These are phyloP conservation scores for Ctenochaetus hawaiiensis DNA, from an alignment of 2,797 vertebrate species.

Conservation along the genomic window DNA sequence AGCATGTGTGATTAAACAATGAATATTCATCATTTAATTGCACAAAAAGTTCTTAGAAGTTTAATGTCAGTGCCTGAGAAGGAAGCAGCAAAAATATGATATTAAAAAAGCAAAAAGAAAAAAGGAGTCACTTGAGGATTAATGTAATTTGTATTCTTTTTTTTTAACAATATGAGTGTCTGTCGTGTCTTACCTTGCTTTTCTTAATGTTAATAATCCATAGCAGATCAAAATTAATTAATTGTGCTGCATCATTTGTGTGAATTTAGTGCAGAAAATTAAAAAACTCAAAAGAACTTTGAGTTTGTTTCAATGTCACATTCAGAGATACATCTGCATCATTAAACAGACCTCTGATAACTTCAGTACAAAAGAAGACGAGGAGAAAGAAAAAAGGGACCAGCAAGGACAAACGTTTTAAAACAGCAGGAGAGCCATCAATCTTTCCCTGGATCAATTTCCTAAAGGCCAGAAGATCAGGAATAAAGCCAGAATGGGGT, in stretches of 20 bases:
- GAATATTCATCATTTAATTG: neutral
- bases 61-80: no score
- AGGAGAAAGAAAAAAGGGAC: conserved; percentile 61
- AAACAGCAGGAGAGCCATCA: conserved; percentile 83
- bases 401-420: conserved; percentile 87
- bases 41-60: no score
- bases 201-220: neutral
- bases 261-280: neutral
- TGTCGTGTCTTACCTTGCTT: neutral
- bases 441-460: conserved; percentile 88
- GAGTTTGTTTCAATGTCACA: conserved; percentile 84
- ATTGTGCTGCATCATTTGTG: neutral
- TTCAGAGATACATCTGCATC: conserved; percentile 81
- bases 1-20: neutral
- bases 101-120: no score
- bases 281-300: conserved; percentile 36
- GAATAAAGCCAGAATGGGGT: conserved; percentile 85
- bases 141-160: no score
- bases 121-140: no score
- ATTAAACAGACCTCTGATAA: conserved; percentile 79
- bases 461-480: conserved; percentile 83
- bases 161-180: no score
- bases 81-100: no score
- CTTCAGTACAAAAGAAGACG: conserved; percentile 44
- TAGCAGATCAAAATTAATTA: neutral